Base-by-base conservation (phyloP, 2,797 vertebrate species). In the Fistularia commersonii region DNA sequence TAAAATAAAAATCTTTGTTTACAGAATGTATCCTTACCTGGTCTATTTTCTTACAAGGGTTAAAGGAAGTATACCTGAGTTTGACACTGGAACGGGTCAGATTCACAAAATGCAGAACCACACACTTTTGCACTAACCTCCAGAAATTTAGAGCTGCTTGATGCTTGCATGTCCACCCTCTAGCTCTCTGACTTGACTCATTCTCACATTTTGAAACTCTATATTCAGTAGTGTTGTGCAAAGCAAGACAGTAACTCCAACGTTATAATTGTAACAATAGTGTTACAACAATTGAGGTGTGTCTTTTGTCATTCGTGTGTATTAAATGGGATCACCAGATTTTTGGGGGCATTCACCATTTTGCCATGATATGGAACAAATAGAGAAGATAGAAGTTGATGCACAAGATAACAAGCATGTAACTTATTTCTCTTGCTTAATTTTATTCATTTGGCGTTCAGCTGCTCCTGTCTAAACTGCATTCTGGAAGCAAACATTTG, bases 1-100 rank as follows among this genome's bases (percentile, higher is more conserved):
- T 83, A 87, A 84, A 95, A 92, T 94, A 94, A 94, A 93, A 78
- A 82, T 36, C 81, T 92, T 92, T 91, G 86, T 90, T 85, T 89
- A 86, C 73, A 23, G 81, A 88, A 84, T 79, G 46, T 54, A 72
- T 68, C 68, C 70, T 58, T 41, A 70, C 56, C 61, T 85, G 80
- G 83, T 84, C 76, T 84, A 82, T 84, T 87, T 85, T 55, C 83
- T 86, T 23, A 23, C 23, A 23, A 23, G 23, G 2, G 67, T 66
- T 36, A 54, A 57, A 23, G 11, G 41, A 23, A 23, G 23, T 23
- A 23, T 23, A 23, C 23, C 23, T 4, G 23, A 23, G 23, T 23
- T 44, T 44, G 2, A 8, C 1, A 15, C 42, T 23, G 14, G 8
- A 23, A 12, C 8, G 13, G 48, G 7, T 11, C 32, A 46, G 13